Evolutionary conservation across 2,113 vertebrate species (phyloP).

Genomic region (Hippoglossus stenolepis): DNA sequence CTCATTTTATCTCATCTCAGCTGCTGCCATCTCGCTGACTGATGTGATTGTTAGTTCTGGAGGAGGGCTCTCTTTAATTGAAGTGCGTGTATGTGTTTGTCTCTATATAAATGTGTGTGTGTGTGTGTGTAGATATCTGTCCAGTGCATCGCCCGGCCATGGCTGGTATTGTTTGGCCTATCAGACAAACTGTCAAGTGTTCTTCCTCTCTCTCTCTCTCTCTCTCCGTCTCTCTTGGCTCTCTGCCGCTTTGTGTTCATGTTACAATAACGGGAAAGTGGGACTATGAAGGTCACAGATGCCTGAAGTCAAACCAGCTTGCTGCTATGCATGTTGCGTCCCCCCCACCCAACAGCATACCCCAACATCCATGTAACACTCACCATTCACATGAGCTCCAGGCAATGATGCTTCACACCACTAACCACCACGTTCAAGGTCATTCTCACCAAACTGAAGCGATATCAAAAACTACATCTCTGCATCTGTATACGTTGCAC

Average conservation of each 20-base stretch:
- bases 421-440: conserved; percentile 56
- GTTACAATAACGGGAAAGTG: conserved; percentile 81
- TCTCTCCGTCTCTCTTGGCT: conserved; percentile 44
- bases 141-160: conserved; percentile 81
- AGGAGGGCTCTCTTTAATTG: conserved; percentile 79
- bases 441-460: conserved; percentile 38
- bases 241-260: conserved; percentile 78
- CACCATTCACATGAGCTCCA: conserved; percentile 33
- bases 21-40: conserved; percentile 69
- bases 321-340: conserved; percentile 62
- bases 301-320: conserved; percentile 68
- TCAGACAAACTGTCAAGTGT: conserved; percentile 85
- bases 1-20: conserved; percentile 63
- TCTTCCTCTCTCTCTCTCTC: conserved; percentile 35
- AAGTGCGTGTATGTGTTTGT: conserved; percentile 71
- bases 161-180: conserved; percentile 87
- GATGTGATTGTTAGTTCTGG: conserved; percentile 79
- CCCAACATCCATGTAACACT: conserved; percentile 65
- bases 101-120: conserved; percentile 62
- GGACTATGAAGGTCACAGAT: conserved; percentile 86
- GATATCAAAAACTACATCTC: conserved; percentile 8
- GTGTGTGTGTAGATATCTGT: conserved; percentile 78
- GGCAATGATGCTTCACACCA: conserved; percentile 1
- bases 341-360: conserved; percentile 56
- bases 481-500: conserved; percentile 44